Evolutionary conservation across 2,113 vertebrate genomes (phyloP).

Genomic region (Carlito syrichta): DNA sequence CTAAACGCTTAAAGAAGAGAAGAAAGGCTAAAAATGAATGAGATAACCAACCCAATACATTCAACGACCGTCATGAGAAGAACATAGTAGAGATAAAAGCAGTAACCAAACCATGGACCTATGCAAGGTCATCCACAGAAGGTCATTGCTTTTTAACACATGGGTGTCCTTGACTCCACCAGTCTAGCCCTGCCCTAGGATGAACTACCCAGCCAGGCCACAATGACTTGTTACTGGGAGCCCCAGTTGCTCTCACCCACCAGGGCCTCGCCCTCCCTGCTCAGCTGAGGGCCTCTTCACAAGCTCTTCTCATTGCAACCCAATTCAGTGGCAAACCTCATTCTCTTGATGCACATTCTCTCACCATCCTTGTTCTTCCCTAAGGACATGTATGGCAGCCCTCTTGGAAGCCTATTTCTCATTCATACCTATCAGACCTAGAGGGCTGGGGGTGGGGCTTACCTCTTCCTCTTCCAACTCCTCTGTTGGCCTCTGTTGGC

Average conservation of each 20-base stretch:
- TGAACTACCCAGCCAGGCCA: background rate
- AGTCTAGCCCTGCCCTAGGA: background rate
- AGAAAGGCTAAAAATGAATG: background rate
- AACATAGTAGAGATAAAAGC: background rate
- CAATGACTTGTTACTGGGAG: background rate
- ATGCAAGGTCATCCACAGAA: background rate
- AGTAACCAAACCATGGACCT: background rate
- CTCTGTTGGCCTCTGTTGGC: too few species aligned
- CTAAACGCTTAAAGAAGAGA: background rate
- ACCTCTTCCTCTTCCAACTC: background rate
- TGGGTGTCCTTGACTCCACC: background rate
- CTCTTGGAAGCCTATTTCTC: background rate
- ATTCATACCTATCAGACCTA: background rate
- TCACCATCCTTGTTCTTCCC: background rate
- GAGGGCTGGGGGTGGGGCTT: background rate
- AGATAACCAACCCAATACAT: background rate
- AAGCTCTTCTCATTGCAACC: background rate
- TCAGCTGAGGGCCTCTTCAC: background rate
- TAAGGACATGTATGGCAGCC: background rate
- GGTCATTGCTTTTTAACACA: background rate
- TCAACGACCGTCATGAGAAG: background rate
- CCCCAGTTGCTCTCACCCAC: background rate
- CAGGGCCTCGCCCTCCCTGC: background rate
- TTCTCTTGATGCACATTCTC: rapidly evolving
- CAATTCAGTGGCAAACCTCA: background rate